Evolutionary conservation across 2,888 invertebrate species (phyloP), one percentile per base, ranked within the genome.

Genomic region (Drosophila mimica): DNA sequence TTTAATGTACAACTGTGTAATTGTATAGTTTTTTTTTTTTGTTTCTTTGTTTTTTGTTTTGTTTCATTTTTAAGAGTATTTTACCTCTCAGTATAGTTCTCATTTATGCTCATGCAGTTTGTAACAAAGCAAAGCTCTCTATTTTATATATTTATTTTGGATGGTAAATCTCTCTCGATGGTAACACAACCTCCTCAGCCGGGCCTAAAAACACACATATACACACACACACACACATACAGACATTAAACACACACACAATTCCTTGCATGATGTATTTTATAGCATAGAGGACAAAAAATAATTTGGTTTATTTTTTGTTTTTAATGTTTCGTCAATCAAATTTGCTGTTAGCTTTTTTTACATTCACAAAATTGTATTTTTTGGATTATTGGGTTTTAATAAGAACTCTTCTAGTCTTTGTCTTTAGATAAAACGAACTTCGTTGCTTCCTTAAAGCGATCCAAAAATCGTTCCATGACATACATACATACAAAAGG

Each of bases 361-460:
- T 40, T 36, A 67, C 30, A 58, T 36, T 13, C 11, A 31, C 17
- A 20, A 30, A n/a, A 13, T 31, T 53, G 20, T 33, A 20, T 25
- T 36, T 28, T 13, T 46, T 43, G 5, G n/a, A 62, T 63, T 43
- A 36, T 48, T 54, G 28, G 28, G 28, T 28, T 38, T 71, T 51
- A 48, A 57, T 46, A 49, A 60, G 43, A 43, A 31, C 51, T 68
- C 48, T 79, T 67, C 81, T 81, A 81, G 78, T 81, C 78, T 78
- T 79, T 67, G 61, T 65, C 67, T 76, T 66, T 62, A 63, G 61
- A 52, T 31, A 48, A 49, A 30, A 43, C 15, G 43, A 66, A 69
- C 53, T 74, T 69, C 36, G 40, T 60, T 65, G 70, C 70, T 74
- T 76, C 63, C 66, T 60, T 70, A 65, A 25, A 25, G 52, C 65